These are phyloP conservation scores for Cantharis rufa DNA, from an alignment of 2,888 invertebrate species.

Conservation along the genomic window DNA sequence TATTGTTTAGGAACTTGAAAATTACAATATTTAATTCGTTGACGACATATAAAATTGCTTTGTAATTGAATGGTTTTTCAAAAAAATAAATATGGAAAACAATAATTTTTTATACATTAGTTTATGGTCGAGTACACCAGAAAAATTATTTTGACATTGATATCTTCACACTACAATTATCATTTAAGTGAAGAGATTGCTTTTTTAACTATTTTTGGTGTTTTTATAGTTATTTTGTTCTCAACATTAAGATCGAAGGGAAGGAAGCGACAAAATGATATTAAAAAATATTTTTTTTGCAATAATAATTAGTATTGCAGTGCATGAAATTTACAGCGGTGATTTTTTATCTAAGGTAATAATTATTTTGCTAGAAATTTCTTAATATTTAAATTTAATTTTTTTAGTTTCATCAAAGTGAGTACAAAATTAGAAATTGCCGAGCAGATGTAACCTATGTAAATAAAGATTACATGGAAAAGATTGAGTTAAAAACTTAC, in stretches of 20 bases:
- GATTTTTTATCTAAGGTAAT: neutral
- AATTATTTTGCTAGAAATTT: neutral
- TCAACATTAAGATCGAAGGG: too few species aligned
- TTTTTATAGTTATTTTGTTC: neutral
- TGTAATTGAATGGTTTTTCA: neutral
- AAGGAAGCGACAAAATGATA: neutral
- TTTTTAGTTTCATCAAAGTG: neutral
- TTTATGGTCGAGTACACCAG: neutral
- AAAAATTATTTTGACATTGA: neutral
- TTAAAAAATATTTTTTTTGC: neutral
- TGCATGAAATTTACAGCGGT: neutral
- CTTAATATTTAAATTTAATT: neutral
- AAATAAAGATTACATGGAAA: neutral
- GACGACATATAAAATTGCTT: neutral
- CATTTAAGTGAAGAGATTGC: neutral
- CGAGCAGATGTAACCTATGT: neutral
- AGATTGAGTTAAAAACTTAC: neutral
- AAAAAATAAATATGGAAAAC: neutral
- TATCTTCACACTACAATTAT: neutral
- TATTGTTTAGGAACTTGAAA: too few species aligned
- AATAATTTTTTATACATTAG: neutral
- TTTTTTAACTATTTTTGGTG: neutral
- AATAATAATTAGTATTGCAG: neutral
- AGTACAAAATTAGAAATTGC: neutral
- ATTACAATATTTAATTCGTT: neutral